Percentiles rank a stretch among this genome's conserved stretches.
Evolutionary conservation across 2,797 vertebrate genomes (phyloP).

Genomic region (Hemitrygon akajei): DNA sequence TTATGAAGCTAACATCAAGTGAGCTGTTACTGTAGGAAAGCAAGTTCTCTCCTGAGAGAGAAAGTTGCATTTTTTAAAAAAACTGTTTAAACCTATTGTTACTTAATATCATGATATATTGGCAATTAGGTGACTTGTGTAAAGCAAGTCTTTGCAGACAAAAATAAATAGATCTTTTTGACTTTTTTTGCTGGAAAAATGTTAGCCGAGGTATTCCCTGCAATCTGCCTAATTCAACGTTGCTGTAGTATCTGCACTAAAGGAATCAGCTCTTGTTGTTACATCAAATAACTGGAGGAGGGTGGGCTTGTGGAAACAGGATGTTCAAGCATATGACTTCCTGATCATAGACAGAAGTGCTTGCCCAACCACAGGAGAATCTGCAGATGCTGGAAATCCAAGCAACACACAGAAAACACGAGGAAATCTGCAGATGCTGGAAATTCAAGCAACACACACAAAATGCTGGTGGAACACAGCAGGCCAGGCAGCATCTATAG

Average conservation of each 20-base stretch:
- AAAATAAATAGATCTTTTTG: not conserved
- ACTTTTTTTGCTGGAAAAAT: not conserved
- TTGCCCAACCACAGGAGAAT: no score
- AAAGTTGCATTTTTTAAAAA: not conserved
- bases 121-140: not conserved
- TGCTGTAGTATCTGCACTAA: not conserved
- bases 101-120: not conserved
- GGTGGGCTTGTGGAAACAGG: not conserved
- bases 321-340: not conserved
- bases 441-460: no score
- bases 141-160: not conserved
- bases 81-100: not conserved
- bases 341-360: not conserved
- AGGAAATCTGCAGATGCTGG: no score
- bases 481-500: no score
- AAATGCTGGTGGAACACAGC: no score
- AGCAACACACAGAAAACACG: no score
- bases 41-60: not conserved
- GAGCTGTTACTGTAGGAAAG: not conserved
- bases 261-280: not conserved
- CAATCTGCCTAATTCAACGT: not conserved
- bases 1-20: not conserved
- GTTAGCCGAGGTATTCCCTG: not conserved
- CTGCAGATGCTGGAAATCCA: no score
- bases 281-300: no score